A percentile compares a stretch with the other conserved stretches of the same genome.
phyloP scores from a whole-genome alignment of 2,888 invertebrate species.

The Argynnis bischoffii region DNA sequence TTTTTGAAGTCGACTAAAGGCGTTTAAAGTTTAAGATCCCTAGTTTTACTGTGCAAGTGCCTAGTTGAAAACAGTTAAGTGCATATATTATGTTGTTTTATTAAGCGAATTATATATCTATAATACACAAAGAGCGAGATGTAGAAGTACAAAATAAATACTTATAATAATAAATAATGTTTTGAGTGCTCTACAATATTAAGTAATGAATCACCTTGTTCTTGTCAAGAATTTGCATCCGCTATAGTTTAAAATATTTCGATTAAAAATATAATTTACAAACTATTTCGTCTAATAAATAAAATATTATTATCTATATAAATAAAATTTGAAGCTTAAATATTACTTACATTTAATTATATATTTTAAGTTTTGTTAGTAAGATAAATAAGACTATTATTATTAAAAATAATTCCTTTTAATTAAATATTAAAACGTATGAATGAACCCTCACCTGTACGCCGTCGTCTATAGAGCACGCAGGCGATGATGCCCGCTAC shows the following conservation, averaged over 20 bases:
- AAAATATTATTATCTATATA: neutral
- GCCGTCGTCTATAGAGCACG: constrained; percentile 90
- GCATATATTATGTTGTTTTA: constrained; percentile 21
- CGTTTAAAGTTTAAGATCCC: neutral
- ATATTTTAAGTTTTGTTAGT: too few species aligned
- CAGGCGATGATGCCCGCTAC: constrained; percentile 94
- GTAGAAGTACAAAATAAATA: constrained; percentile 25
- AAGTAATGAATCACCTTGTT: constrained; percentile 45
- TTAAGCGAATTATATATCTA: constrained; percentile 21
- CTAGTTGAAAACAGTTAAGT: constrained; percentile 23
- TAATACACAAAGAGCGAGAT: constrained; percentile 25
- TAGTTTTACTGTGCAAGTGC: constrained; percentile 31
- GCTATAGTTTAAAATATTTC: constrained; percentile 44
- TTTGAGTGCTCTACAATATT: constrained; percentile 35
- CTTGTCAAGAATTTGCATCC: constrained; percentile 48
- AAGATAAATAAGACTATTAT: too few species aligned
- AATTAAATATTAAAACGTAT: neutral
- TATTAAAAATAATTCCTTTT: too few species aligned
- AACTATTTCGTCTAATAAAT: constrained; percentile 1
- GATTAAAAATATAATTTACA: constrained; percentile 27
- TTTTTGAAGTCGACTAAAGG: too few species aligned
- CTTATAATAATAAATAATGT: constrained; percentile 24
- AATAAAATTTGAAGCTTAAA: neutral
- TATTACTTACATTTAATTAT: neutral
- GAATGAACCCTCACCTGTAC: constrained; percentile 85